Evolutionary conservation across 2,113 vertebrate species (phyloP).

Genomic region (Patagioenas fasciata): DNA sequence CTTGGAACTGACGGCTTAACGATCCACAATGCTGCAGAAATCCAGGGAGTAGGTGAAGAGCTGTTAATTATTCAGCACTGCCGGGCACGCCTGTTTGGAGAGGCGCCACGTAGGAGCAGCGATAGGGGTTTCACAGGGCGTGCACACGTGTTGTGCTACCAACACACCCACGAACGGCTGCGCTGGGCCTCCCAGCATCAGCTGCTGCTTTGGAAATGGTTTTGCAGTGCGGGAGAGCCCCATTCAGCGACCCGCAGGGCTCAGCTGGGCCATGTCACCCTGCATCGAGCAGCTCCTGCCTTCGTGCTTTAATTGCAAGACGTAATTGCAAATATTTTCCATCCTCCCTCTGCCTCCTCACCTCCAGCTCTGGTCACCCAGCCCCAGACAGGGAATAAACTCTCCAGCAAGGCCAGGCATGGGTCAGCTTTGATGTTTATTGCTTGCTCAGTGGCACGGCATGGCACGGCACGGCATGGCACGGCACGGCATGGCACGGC

Average conservation of each 20-base stretch:
- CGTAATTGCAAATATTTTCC: background rate
- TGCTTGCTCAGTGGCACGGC: background rate
- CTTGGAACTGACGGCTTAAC: background rate
- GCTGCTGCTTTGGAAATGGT: background rate
- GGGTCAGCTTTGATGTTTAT: conserved; percentile 27
- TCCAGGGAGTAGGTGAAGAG: background rate
- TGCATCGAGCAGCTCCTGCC: fast-evolving
- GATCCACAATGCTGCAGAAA: background rate
- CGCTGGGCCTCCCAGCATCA: background rate
- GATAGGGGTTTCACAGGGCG: background rate
- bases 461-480: too few relatives aligned
- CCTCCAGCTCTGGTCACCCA: background rate
- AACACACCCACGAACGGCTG: background rate
- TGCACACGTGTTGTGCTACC: background rate
- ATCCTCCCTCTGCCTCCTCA: background rate
- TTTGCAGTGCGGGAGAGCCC: fast-evolving
- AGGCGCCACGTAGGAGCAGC: background rate
- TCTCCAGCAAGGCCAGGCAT: background rate
- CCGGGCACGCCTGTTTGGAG: background rate
- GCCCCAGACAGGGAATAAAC: background rate
- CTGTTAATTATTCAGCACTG: background rate
- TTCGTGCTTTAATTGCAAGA: background rate
- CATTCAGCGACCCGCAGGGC: background rate
- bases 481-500: background rate
- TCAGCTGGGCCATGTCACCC: background rate